Evolutionary conservation across 2,113 vertebrate species (phyloP), one percentile per base, ranked within the genome.

Genomic region (Nipponia nippon): DNA sequence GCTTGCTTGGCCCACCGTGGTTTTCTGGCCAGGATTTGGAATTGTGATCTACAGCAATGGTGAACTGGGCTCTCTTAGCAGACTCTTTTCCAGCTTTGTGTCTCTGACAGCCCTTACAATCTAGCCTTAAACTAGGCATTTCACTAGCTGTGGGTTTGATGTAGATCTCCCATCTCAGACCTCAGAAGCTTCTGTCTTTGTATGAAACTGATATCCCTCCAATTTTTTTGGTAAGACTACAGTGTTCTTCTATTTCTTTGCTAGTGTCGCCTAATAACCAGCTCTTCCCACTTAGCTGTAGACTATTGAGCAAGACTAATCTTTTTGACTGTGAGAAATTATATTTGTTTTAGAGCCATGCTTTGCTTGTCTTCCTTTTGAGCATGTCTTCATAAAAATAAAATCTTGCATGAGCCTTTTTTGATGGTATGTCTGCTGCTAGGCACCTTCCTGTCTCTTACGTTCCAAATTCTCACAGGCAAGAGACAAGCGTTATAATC

Each of bases 241-340:
- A 90, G 46, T n/a, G 30, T 25, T 79, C 38, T 42, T 79, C 56
- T 79, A 5, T 88, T 90, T 95, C 53, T 93, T 91, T 85, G 72
- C 47, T 44, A 25, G 27, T 80, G 53, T n/a, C 7, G 15, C 83
- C 75, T 96, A 96, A 95, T 93, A 94, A 93, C 90, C 73, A 70
- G 44, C 87, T 96, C 82, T 94, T 94, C 82, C 70, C 75, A 92
- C 82, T 96, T 95, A 94, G 63, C 87, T 93, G 75, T 88, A 86
- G 91, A 94, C 52, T 96, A 92, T 77, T 90, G 92, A 95, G 93
- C 90, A 95, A 90, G 83, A 96, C 96, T 96, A 97, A 97, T 97
- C 95, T 94, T 94, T 80, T 65, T 86, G 93, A 95, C 93, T 94
- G 95, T 95, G 95, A 95, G 94, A 92, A 96, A 96, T 96, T 66